Conservation (phyloP, 2,888 invertebrate genomes). For the Polydrusus cervinus region DNA sequence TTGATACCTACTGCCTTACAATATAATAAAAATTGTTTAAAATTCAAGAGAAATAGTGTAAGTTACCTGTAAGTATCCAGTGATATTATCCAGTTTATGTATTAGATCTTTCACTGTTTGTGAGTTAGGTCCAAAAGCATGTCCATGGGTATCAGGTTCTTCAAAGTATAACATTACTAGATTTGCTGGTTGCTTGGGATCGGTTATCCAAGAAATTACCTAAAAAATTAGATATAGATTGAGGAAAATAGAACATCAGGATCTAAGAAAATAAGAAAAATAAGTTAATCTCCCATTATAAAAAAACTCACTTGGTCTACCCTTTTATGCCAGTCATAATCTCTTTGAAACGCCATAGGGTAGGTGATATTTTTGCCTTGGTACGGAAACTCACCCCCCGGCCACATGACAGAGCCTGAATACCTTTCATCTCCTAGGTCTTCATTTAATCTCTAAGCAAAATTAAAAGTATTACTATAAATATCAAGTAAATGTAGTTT, state of each 20-base stretch:
- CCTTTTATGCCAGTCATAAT: constrained; percentile 72
- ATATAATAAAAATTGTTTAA: too few species aligned
- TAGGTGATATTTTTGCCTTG: constrained; percentile 72
- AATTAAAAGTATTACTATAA: neutral
- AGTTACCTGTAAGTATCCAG: constrained; percentile 74
- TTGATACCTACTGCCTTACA: too few species aligned
- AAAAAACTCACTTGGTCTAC: constrained; percentile 72
- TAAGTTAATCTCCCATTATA: too few species aligned
- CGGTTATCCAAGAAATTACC: constrained; percentile 76
- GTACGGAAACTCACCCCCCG: constrained; percentile 75
- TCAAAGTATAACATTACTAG: constrained; percentile 81
- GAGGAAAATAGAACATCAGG: too few species aligned
- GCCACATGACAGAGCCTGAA: constrained; percentile 83
- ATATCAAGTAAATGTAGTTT: too few species aligned
- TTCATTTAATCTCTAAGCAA: constrained; percentile 75
- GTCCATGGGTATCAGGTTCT: constrained; percentile 80
- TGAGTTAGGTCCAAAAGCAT: constrained; percentile 76
- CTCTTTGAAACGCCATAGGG: constrained; percentile 68
- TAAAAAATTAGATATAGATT: constrained; percentile 54
- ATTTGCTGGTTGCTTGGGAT: constrained; percentile 78
- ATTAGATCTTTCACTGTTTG: constrained; percentile 68
- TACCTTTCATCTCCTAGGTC: constrained; percentile 71
- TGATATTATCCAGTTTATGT: constrained; percentile 73
- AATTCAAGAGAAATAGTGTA: neutral
- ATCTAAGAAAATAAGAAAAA: too few species aligned